phyloP scores from a whole-genome alignment of 2,113 vertebrate genomes.

The Struthio camelus region DNA sequence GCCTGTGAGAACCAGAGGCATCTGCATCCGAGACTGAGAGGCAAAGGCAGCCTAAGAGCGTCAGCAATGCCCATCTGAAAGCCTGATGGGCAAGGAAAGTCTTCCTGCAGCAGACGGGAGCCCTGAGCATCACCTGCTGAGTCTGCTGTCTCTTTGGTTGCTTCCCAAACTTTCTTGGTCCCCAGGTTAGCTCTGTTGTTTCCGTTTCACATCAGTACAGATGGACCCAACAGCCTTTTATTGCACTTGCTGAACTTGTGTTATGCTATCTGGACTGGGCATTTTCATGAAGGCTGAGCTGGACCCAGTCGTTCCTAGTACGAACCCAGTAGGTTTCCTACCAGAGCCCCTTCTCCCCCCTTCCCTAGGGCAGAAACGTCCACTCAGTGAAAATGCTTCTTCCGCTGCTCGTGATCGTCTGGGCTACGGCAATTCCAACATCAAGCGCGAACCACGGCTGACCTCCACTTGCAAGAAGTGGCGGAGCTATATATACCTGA shows the following conservation, averaged over 20 bases:
- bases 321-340: background rate
- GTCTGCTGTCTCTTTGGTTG: background rate
- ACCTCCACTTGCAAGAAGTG: accelerated
- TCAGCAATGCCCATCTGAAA: accelerated
- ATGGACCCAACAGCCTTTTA: background rate
- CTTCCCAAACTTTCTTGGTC: background rate
- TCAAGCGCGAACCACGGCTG: background rate
- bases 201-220: background rate
- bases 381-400: accelerated
- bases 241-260: background rate
- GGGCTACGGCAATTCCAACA: background rate
- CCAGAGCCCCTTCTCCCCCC: background rate
- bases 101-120: background rate
- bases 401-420: accelerated
- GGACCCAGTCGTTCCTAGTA: background rate
- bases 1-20: background rate
- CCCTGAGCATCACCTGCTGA: background rate
- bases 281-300: accelerated
- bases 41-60: background rate
- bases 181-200: background rate
- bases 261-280: background rate
- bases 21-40: accelerated
- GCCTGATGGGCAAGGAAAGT: background rate
- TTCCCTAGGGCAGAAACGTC: background rate
- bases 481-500: accelerated